Evolutionary conservation across 2,888 invertebrate species (phyloP), one percentile per base, ranked within the genome.

Genomic region (Pteria penguin): DNA sequence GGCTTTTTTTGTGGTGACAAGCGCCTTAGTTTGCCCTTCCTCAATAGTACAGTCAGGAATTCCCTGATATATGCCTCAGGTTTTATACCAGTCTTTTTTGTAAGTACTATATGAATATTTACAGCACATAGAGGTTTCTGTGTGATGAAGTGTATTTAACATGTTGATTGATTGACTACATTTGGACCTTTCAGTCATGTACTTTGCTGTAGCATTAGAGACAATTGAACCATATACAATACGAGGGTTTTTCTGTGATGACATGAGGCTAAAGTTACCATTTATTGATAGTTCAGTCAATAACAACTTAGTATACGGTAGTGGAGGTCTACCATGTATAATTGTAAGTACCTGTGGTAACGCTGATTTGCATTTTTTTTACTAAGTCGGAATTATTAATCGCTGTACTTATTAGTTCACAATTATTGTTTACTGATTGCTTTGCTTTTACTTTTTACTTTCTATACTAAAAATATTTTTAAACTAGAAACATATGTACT

Each of bases 231-330:
- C 58, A 2, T 26, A 24, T 58, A 24, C n/a, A 14, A 58, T 24
- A 58, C 58, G 26, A 58, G 70, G 70, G n/a, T 70, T 70, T 61
- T 70, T 70, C 61, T 70, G 70, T 70, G 61, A 52, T 18, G 70
- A 70, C 26, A 36, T 31, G 70, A 32, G 61, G 27, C 31, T 70
- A 31, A 60, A 31, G 14, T 70, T 32, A 5, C 70, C 70, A 4
- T 70, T 45, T 52, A 45, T 22, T n/a, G 61, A 61, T 45, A 70
- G 70, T 27, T 57, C 70, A n/a, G 61, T 70, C 60, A 26, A 32
- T 29, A 68, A 68, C 33, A 24, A 29, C 22, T 29, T 57, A 32
- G 52, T 68, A 22, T 68, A 68, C 26, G 68, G 31, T 29, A 68
- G 57, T 24, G 68, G 68, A n/a, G 29, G 52, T 33, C 27, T 68